A percentile compares a stretch with the other conserved stretches of the same genome.
phyloP scores from a whole-genome alignment of 2,113 vertebrate species.

The Myiozetetes cayanensis region DNA sequence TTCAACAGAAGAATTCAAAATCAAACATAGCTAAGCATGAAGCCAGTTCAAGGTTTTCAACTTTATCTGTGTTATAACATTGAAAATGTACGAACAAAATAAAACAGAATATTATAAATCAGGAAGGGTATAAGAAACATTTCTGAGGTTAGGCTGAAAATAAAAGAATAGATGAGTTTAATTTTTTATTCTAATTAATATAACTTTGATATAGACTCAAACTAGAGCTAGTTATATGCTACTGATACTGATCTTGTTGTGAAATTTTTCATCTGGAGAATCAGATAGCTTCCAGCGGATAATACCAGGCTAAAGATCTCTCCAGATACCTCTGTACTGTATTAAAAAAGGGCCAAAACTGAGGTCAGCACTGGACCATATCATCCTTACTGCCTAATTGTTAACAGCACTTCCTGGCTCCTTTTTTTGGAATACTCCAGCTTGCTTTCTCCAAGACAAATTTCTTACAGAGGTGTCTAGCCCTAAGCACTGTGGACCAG shows the following conservation, averaged over 20 bases:
- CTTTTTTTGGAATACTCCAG: not conserved
- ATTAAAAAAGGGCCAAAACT: not conserved
- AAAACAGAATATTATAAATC: not conserved
- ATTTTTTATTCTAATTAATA: not conserved
- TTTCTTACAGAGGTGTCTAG: not conserved
- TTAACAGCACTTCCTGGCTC: slow-evolving; percentile 14
- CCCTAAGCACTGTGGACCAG: not conserved
- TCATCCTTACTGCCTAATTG: not conserved
- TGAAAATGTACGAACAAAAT: not conserved
- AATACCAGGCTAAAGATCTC: not conserved
- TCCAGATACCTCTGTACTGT: not conserved
- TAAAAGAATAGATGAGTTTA: not conserved
- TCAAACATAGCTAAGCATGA: not conserved
- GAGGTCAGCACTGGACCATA: not conserved
- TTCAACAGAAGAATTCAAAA: not conserved
- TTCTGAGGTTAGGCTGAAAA: not conserved
- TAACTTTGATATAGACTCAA: not conserved
- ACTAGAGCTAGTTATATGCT: not conserved
- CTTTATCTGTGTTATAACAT: not conserved
- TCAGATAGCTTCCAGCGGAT: not conserved
- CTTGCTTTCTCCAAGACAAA: slow-evolving; percentile 35
- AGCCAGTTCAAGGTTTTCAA: not conserved
- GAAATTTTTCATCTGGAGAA: not conserved
- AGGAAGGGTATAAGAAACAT: not conserved
- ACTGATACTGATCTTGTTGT: not conserved